Conservation (phyloP, 2,888 invertebrate genomes). For the Nemotelus nigrinus region DNA sequence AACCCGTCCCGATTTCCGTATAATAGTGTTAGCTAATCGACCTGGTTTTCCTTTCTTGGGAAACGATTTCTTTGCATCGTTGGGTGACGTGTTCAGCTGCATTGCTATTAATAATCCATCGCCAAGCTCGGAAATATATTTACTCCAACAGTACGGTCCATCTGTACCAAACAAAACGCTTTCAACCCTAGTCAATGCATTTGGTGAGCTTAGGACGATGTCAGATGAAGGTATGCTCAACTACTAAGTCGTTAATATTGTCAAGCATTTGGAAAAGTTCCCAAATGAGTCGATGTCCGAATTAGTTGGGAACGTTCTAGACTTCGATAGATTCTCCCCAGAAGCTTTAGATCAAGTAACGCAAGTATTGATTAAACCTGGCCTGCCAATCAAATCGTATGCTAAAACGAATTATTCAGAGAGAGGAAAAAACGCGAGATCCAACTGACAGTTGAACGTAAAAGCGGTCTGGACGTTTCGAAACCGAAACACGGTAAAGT, state of each 20-base stretch:
- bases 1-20: constrained; percentile 91
- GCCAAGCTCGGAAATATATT: constrained; percentile 83
- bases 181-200: constrained; percentile 83
- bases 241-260: constrained; percentile 96
- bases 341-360: constrained; percentile 85
- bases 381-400: constrained; percentile 77
- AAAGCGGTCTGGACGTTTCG: constrained; percentile 71
- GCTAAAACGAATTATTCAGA: constrained; percentile 61
- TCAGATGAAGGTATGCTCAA: constrained; percentile 93
- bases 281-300: constrained; percentile 86
- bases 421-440: constrained; percentile 68
- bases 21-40: constrained; percentile 94
- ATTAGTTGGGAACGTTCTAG: constrained; percentile 93
- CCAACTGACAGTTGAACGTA: constrained; percentile 79
- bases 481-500: constrained; percentile 92
- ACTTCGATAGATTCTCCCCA: constrained; percentile 92
- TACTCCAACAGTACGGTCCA: constrained; percentile 90
- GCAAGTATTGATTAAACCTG: constrained; percentile 85
- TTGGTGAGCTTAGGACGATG: constrained; percentile 85
- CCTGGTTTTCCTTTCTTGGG: constrained; percentile 98
- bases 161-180: constrained; percentile 79
- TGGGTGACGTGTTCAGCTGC: constrained; percentile 93
- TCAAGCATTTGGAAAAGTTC: constrained; percentile 93
- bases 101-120: constrained; percentile 96
- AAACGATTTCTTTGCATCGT: constrained; percentile 91